These are phyloP conservation scores for Entomobrya proxima DNA, from an alignment of 2,888 invertebrate species.

Conservation along the genomic window DNA sequence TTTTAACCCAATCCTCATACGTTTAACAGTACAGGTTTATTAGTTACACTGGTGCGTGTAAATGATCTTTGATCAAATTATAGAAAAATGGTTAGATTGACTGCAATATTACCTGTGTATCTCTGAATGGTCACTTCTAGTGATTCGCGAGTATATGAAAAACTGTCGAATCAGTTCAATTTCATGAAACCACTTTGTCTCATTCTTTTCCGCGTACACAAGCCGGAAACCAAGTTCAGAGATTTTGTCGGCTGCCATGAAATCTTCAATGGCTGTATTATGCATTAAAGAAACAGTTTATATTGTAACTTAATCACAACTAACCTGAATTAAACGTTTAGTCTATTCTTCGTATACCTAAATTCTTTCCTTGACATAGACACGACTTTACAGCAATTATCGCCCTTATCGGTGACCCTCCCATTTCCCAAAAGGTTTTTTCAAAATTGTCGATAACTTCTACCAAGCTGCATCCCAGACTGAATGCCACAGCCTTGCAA, in stretches of 20 bases:
- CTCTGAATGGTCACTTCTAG: slow-evolving; percentile 11
- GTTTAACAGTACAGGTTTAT: no score
- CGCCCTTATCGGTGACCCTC: slow-evolving; percentile 39
- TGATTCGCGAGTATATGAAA: slow-evolving; percentile 25
- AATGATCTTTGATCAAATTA: no score
- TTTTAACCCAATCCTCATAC: no score
- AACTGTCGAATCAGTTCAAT: neutral
- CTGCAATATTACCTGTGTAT: slow-evolving; percentile 4
- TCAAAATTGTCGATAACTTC: slow-evolving; percentile 32
- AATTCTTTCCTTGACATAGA: slow-evolving; percentile 36
- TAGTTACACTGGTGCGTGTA: no score
- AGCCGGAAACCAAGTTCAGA: slow-evolving; percentile 22
- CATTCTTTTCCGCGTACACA: slow-evolving; percentile 26
- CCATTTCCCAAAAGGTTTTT: slow-evolving; percentile 39
- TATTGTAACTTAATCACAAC: no score
- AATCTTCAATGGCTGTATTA: slow-evolving; percentile 38
- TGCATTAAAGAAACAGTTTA: neutral
- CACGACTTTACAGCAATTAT: slow-evolving; percentile 48
- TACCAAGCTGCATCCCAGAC: neutral
- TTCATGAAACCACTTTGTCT: slow-evolving; percentile 36
- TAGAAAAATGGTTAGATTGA: no score
- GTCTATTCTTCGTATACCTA: neutral
- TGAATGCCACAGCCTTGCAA: slow-evolving; percentile 53
- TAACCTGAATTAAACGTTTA: no score
- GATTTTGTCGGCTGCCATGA: slow-evolving; percentile 12